Evolutionary conservation across 2,888 invertebrate species (phyloP), one percentile per base, ranked within the genome.

Genomic region (Eilema depressum): DNA sequence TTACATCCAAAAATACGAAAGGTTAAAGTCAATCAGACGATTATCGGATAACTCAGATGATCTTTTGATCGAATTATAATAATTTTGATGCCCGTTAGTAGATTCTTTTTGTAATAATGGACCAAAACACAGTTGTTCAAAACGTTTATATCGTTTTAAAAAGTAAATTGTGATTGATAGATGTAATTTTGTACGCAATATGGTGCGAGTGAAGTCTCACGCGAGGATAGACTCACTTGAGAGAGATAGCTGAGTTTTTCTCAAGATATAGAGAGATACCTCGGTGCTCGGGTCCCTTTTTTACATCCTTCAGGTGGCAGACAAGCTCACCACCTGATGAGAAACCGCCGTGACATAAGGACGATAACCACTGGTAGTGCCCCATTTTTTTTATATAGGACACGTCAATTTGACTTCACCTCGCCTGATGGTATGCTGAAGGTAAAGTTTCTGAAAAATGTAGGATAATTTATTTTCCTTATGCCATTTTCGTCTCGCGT

Each of bases 41-140:
- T 91, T 91, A 90, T 89, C 90, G 83, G 88, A 90, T 91, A 90
- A 91, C 87, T 82, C 77, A 76, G 82, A 79, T 85, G 83, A 85
- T 85, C 85, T 83, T 86, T 86, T 80, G 79, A 75, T 74, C 74
- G 85, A 89, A 91, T 91, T 89, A 91, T 88, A 78, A 89, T 91
- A 90, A 91, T 91, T 91, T 89, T 80, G 70, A 63, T 74, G 79
- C 82, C 80, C 78, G 82, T 82, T 76, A 76, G 79, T 71, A 73
- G 77, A 76, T 80, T 81, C 77, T 83, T 82, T 83, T 82, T 81
- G 69, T 73, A 56, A 62, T 79, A 81, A 59, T 78, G 69, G 56
- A 80, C 71, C 71, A 80, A 83, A 81, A 76, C 64, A 75, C 72
- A 74, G 76, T 78, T 63, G 71, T 75, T 77, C 73, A 69, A 66